A percentile compares a stretch with the other conserved stretches of the same genome.
Conservation (phyloP, 2,797 vertebrate genomes). For the Eulemur mongoz region DNA sequence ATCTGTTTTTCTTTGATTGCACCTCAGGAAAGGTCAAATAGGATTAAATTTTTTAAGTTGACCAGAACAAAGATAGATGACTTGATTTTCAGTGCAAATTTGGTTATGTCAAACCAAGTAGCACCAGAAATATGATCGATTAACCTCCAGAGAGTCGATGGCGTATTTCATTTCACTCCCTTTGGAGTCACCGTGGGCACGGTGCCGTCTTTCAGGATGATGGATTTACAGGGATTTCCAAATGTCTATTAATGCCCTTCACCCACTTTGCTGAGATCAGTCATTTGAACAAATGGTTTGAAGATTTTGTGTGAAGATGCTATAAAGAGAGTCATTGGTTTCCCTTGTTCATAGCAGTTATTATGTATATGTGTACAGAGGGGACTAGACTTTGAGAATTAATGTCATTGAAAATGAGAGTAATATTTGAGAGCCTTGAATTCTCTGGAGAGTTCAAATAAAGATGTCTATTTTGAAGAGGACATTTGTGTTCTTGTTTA, state of each 20-base stretch:
- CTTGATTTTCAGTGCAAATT: constrained; percentile 82
- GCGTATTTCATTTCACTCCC: constrained; percentile 68
- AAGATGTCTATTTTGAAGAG: constrained; percentile 72
- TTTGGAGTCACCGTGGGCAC: constrained; percentile 63
- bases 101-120: constrained; percentile 81
- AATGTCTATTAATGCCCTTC: constrained; percentile 73
- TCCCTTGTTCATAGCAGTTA: constrained; percentile 30
- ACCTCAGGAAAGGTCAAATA: constrained; percentile 84
- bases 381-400: constrained; percentile 40
- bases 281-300: constrained; percentile 68
- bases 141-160: constrained; percentile 67
- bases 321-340: constrained; percentile 69
- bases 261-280: constrained; percentile 64
- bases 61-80: constrained; percentile 80
- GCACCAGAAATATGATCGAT: constrained; percentile 79
- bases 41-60: constrained; percentile 83
- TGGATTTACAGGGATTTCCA: constrained; percentile 75
- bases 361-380: background rate
- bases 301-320: constrained; percentile 56
- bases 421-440: constrained; percentile 52
- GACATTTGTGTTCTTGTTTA: background rate
- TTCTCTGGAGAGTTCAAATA: constrained; percentile 73
- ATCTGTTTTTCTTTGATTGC: constrained; percentile 82
- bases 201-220: constrained; percentile 76
- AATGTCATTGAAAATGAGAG: constrained; percentile 67